Conservation (phyloP, 2,797 vertebrate species). For the Anguilla anguilla region DNA sequence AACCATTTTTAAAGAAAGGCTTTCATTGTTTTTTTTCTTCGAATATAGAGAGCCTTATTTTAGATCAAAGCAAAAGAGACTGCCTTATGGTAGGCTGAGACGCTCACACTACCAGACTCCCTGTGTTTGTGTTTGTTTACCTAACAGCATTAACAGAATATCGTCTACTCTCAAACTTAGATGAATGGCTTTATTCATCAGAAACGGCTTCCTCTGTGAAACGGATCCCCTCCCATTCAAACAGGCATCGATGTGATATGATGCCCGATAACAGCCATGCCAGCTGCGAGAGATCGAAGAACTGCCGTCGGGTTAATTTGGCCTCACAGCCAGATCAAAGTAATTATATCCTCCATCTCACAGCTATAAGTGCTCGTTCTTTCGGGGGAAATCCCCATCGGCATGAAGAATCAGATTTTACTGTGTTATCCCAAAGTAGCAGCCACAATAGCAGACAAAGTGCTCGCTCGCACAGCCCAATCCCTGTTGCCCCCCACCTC, state of each 20-base stretch:
- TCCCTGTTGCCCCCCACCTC: neutral
- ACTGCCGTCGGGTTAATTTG: neutral
- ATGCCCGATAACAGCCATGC: neutral
- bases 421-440: neutral
- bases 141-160: neutral
- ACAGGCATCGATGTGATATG: neutral
- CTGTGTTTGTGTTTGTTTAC: neutral
- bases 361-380: neutral
- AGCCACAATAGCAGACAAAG: neutral
- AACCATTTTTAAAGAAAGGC: neutral
- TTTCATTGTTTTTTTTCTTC: neutral
- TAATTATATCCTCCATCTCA: conserved; percentile 3
- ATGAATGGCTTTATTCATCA: neutral
- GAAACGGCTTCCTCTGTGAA: neutral
- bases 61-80: neutral
- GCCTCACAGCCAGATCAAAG: neutral
- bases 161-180: neutral
- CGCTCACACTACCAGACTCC: neutral
- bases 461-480: neutral
- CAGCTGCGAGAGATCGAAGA: neutral
- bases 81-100: neutral
- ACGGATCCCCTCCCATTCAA: neutral
- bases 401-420: neutral
- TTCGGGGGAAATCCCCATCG: neutral
- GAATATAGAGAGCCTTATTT: neutral